Percentiles rank a stretch among this genome's conserved stretches.
These are phyloP conservation scores for Pachyuromys duprasi DNA, from an alignment of 2,797 vertebrate species.

Conservation along the genomic window DNA sequence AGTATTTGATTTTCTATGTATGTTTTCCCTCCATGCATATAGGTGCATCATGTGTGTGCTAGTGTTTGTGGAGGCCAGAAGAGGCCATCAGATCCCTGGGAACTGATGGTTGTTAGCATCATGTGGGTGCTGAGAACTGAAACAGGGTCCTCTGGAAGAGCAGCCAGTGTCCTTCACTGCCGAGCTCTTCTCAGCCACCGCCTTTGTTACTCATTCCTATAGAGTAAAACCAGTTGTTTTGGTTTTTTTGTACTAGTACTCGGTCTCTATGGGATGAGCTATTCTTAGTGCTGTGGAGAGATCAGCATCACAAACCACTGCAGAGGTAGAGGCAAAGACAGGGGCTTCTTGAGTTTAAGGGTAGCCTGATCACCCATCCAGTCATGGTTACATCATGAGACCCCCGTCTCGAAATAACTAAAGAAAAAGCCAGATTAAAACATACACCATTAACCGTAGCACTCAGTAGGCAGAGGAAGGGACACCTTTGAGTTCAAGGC, in stretches of 20 bases:
- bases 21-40: neutral
- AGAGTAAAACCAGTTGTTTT: neutral
- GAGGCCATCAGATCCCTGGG: neutral
- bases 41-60: neutral
- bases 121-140: neutral
- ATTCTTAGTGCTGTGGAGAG: slow-evolving; percentile 2
- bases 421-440: neutral
- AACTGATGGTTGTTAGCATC: neutral
- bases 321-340: neutral
- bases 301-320: neutral
- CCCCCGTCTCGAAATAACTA: slow-evolving; percentile 20
- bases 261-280: neutral
- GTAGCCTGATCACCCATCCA: neutral
- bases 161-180: neutral
- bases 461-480: neutral
- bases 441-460: neutral
- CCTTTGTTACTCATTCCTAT: neutral
- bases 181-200: neutral
- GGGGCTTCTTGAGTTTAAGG: neutral
- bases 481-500: too few species aligned
- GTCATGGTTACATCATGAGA: neutral
- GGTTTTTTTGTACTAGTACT: neutral
- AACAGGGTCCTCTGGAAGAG: neutral
- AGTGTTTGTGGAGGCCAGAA: neutral
- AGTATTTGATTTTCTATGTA: neutral